Conservation (phyloP, 1,140 invertebrate genomes). For the Dufourea novaeangliae region DNA sequence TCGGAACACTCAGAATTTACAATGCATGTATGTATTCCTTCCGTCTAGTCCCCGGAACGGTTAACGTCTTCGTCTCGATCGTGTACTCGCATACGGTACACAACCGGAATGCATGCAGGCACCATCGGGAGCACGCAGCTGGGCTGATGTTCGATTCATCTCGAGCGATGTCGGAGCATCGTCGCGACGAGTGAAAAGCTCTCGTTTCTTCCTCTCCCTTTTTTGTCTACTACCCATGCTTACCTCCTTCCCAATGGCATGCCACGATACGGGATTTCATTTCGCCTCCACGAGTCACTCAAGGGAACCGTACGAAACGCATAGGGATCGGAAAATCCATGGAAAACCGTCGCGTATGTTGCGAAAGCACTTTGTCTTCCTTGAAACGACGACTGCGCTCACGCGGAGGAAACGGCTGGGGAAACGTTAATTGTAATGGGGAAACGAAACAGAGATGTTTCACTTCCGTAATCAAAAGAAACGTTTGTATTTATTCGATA, state of each 20-base stretch:
- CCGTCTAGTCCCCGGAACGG: slow-evolving; percentile 9
- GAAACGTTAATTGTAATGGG: slow-evolving; percentile 27
- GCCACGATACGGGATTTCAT: slow-evolving; percentile 23
- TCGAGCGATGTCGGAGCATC: background rate
- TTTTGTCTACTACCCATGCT: background rate
- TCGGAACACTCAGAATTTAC: slow-evolving; percentile 59
- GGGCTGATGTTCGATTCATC: slow-evolving; percentile 33
- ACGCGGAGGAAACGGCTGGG: background rate
- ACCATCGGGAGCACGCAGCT: slow-evolving; percentile 14
- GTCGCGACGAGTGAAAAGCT: background rate
- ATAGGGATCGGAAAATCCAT: slow-evolving; percentile 7
- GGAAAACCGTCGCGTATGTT: slow-evolving; percentile 17
- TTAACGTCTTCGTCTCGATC: slow-evolving; percentile 22
- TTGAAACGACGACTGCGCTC: slow-evolving; percentile 2
- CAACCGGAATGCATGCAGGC: background rate
- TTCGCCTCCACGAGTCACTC: slow-evolving; percentile 31
- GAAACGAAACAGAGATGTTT: background rate
- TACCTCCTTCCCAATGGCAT: slow-evolving; percentile 20
- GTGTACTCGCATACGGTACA: slow-evolving; percentile 35
- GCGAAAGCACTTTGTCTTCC: slow-evolving; percentile 10
- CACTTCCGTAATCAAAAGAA: slow-evolving; percentile 1
- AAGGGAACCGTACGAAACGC: slow-evolving; percentile 8
- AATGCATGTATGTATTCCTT: slow-evolving; percentile 52
- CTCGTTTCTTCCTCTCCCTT: background rate
- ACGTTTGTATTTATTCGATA: background rate